These are phyloP conservation scores for Egretta garzetta DNA, from an alignment of 2,113 vertebrate genomes.

Conservation along the genomic window DNA sequence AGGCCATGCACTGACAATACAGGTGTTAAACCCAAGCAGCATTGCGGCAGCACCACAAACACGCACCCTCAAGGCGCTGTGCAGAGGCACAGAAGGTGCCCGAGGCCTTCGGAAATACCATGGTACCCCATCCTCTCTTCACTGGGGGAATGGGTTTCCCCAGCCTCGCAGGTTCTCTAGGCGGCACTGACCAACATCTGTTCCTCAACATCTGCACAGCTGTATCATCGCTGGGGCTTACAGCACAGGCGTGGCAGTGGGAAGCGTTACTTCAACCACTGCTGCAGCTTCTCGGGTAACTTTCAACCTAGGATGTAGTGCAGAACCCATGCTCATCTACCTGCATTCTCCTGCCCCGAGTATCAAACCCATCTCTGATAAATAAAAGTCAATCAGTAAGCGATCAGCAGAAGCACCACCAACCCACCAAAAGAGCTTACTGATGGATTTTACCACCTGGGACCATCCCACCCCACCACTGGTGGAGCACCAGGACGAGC, in stretches of 20 bases:
- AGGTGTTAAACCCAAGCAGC: neutral
- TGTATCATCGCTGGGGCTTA: neutral
- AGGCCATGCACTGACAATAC: neutral
- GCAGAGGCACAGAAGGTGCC: neutral
- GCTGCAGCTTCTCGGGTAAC: neutral
- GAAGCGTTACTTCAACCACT: accelerated
- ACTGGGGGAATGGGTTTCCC: neutral
- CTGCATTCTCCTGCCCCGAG: neutral
- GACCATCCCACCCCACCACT: neutral
- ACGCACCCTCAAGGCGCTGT: neutral
- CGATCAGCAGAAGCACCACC: neutral
- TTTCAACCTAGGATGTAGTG: neutral
- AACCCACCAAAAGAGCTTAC: neutral
- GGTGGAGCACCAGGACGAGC: neutral
- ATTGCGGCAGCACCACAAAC: neutral
- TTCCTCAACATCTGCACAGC: neutral
- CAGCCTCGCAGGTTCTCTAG: neutral
- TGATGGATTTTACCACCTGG: neutral
- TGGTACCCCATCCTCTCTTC: neutral
- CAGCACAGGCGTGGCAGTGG: accelerated
- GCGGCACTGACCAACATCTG: neutral
- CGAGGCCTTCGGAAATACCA: neutral
- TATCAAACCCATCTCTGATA: neutral
- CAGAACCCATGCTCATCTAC: neutral
- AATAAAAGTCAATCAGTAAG: neutral